phyloP scores from a whole-genome alignment of 2,113 vertebrate species.

The Heterocephalus glaber region DNA sequence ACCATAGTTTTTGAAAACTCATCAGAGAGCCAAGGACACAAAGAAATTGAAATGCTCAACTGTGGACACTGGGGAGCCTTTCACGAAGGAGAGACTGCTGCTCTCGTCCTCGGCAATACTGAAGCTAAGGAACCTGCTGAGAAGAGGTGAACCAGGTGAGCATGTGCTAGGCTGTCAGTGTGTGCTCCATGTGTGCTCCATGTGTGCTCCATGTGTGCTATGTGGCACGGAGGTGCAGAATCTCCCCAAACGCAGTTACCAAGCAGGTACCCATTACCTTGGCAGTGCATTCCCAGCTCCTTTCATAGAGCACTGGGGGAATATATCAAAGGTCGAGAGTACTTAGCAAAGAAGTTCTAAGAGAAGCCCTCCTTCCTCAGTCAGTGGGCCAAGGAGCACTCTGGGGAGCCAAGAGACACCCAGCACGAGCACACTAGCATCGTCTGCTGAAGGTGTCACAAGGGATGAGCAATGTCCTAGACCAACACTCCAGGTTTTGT shows the following conservation, averaged over 20 bases:
- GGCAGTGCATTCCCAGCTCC: background rate
- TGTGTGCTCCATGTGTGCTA: background rate
- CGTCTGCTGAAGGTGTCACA: background rate
- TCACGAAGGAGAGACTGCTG: background rate
- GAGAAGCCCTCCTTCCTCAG: background rate
- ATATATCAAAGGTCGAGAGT: background rate
- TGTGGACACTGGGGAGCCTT: background rate
- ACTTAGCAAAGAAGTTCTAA: background rate
- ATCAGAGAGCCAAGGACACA: background rate
- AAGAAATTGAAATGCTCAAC: background rate
- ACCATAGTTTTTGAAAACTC: background rate
- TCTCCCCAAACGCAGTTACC: too few relatives aligned
- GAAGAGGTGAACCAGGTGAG: background rate
- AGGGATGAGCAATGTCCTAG: background rate
- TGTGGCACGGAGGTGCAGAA: too few relatives aligned
- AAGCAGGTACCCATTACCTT: background rate
- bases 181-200: background rate
- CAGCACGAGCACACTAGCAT: background rate
- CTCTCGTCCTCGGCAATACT: background rate
- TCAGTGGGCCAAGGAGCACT: fast-evolving
- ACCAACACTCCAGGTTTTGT: background rate
- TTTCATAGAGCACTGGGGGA: background rate
- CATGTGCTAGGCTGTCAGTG: background rate
- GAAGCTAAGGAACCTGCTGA: background rate
- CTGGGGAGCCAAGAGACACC: background rate